Percentiles rank a stretch among this genome's conserved stretches.
phyloP scores from a whole-genome alignment of 2,113 vertebrate species.

The Xenopus borealis region DNA sequence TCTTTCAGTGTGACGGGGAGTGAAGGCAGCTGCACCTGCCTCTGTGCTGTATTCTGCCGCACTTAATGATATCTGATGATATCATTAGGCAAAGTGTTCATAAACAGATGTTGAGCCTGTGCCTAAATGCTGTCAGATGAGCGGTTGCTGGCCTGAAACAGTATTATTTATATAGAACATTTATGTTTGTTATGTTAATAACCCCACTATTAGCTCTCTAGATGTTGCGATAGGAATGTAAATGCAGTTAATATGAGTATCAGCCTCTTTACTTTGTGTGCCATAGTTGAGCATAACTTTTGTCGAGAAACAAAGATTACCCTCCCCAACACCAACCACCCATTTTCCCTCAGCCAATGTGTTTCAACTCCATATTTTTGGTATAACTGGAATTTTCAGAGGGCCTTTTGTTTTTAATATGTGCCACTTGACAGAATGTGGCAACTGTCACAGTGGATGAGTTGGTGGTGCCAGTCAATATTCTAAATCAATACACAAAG shows the following conservation, averaged over 20 bases:
- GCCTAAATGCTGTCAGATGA: constrained; percentile 99
- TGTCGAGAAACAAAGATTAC: constrained; percentile 74
- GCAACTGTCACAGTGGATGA: background rate
- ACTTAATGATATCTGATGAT: constrained; percentile 99
- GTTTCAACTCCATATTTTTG: constrained; percentile 67
- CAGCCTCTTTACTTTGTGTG: constrained; percentile 84
- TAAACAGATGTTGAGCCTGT: constrained; percentile 99
- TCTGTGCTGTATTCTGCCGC: constrained; percentile 89
- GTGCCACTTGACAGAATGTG: background rate
- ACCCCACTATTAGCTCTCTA: constrained; percentile 97
- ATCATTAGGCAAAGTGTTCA: constrained; percentile 99
- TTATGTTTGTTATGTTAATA: constrained; percentile 99
- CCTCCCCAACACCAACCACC: constrained; percentile 51
- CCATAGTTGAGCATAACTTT: constrained; percentile 86
- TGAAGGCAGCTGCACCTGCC: constrained; percentile 99
- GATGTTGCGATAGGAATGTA: constrained; percentile 93
- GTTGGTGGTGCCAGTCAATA: no score
- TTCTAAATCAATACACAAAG: no score
- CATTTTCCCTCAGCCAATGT: constrained; percentile 51
- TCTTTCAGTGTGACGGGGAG: constrained; percentile 81
- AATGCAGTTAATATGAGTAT: constrained; percentile 87
- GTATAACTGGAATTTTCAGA: constrained; percentile 62
- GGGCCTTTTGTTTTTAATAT: constrained; percentile 64
- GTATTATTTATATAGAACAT: constrained; percentile 99
- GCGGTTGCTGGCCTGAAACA: constrained; percentile 90